phyloP scores from a whole-genome alignment of 1,140 invertebrate species.

The Brachionus sp. region DNA sequence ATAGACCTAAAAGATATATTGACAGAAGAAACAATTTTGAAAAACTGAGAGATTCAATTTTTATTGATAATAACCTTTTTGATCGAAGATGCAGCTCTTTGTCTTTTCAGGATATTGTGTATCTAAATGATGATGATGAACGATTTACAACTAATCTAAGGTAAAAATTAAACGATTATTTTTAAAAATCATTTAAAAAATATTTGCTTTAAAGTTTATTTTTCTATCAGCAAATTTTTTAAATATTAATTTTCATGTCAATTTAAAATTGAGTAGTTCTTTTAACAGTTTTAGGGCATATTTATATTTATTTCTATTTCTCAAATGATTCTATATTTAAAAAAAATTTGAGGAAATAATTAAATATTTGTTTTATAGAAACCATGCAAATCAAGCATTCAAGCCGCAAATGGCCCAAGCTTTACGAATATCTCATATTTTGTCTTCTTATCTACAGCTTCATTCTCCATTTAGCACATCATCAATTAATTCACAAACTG shows the following conservation, averaged over 20 bases:
- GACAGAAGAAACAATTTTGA: conserved; percentile 41
- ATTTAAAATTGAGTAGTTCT: too few relatives aligned
- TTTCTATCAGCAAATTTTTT: too few relatives aligned
- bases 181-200: too few relatives aligned
- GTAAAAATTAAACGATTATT: not conserved
- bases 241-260: too few relatives aligned
- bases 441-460: conserved; percentile 23
- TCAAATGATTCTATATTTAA: too few relatives aligned
- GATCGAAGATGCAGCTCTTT: not conserved
- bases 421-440: conserved; percentile 23
- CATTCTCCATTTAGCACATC: conserved; percentile 34
- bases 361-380: not conserved
- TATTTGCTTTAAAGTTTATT: too few relatives aligned
- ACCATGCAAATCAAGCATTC: conserved; percentile 40
- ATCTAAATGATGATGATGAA: conserved; percentile 42
- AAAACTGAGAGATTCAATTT: conserved; percentile 40
- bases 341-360: too few relatives aligned
- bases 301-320: too few relatives aligned
- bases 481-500: conserved; percentile 12
- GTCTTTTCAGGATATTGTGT: not conserved
- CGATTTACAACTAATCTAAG: conserved; percentile 3
- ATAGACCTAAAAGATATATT: conserved; percentile 18
- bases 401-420: conserved; percentile 43
- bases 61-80: not conserved
- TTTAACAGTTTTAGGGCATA: too few relatives aligned